Percentiles rank a stretch among this genome's conserved stretches.
phyloP scores from a whole-genome alignment of 92 coral and sea anemone genomes.

The Porites lobata region DNA sequence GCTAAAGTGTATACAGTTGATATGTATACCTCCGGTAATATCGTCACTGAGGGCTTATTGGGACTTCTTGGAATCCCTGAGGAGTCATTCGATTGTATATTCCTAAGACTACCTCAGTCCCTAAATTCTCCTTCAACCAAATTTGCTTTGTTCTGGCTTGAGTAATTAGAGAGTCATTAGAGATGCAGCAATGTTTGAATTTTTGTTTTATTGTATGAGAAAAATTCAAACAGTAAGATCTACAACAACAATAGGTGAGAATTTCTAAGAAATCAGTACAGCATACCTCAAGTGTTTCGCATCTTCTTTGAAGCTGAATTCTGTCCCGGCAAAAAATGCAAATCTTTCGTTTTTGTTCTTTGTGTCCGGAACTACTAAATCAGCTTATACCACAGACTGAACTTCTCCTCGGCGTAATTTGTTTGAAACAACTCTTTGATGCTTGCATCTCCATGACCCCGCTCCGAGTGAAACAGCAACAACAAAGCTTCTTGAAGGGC shows the following conservation, averaged over 20 bases:
- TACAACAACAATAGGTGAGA: not conserved
- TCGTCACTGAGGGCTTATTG: not conserved
- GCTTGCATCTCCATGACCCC: conserved; percentile 24
- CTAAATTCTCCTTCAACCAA: conserved; percentile 1
- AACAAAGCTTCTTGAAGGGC: conserved; percentile 47
- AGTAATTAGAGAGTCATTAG: not conserved
- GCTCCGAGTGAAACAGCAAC: conserved; percentile 42
- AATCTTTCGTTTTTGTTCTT: conserved; percentile 39
- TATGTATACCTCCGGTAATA: not conserved
- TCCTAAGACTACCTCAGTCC: conserved; percentile 8
- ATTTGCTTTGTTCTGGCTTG: conserved; percentile 21
- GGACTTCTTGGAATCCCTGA: not conserved
- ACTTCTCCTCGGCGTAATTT: conserved; percentile 31
- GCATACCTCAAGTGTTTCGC: conserved; percentile 17
- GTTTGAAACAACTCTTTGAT: conserved; percentile 21
- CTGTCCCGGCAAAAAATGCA: conserved; percentile 27
- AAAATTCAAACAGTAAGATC: not conserved
- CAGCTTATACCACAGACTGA: conserved; percentile 8
- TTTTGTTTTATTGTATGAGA: not conserved
- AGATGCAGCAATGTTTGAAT: conserved; percentile 10
- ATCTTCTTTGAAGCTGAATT: conserved; percentile 34
- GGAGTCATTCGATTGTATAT: not conserved
- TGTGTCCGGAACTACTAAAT: conserved; percentile 15
- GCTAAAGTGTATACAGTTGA: conserved; percentile 3
- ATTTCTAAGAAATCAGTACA: conserved; percentile 7